Percentiles rank a stretch among this genome's conserved stretches.
Evolutionary conservation across 1,140 invertebrate species (phyloP).

Genomic region (Pachyrhynchus sulphureomaculatus): DNA sequence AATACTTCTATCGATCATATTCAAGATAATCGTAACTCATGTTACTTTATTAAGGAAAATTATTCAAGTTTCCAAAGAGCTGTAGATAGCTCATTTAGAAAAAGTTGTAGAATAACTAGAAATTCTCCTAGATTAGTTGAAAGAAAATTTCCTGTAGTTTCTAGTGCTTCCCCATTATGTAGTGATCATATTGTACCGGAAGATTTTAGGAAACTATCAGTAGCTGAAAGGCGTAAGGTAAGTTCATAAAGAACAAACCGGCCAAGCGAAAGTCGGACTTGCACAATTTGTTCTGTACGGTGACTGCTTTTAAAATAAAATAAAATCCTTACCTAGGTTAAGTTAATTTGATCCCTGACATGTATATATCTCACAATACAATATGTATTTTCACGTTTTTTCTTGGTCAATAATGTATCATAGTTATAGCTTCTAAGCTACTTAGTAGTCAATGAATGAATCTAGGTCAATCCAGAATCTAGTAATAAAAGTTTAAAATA

Average conservation of each 20-base stretch:
- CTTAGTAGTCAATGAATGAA: no score
- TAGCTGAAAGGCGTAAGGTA: conserved; percentile 9
- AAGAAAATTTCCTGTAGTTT: not conserved
- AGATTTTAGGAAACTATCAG: conserved; percentile 17
- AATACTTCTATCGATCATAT: not conserved
- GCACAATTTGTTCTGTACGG: not conserved
- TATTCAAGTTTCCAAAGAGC: conserved; percentile 17
- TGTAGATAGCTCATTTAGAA: conserved; percentile 13
- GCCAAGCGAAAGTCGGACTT: no score
- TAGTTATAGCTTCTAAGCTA: no score
- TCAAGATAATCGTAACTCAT: not conserved
- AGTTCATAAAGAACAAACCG: no score
- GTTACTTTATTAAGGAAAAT: conserved; percentile 9
- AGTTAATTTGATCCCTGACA: no score
- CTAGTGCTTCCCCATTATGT: conserved; percentile 42
- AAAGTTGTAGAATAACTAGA: conserved; percentile 15
- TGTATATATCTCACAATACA: no score
- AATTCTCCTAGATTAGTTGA: not conserved
- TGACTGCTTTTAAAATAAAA: not conserved
- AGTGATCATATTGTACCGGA: conserved; percentile 39
- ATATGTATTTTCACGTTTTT: no score
- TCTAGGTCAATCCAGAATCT: no score
- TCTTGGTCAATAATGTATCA: no score
- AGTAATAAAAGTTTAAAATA: no score
- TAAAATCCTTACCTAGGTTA: no score